Percentiles rank a stretch among this genome's conserved stretches.
These are phyloP conservation scores for Callipepla californica DNA, from an alignment of 2,113 vertebrate species.

Conservation along the genomic window DNA sequence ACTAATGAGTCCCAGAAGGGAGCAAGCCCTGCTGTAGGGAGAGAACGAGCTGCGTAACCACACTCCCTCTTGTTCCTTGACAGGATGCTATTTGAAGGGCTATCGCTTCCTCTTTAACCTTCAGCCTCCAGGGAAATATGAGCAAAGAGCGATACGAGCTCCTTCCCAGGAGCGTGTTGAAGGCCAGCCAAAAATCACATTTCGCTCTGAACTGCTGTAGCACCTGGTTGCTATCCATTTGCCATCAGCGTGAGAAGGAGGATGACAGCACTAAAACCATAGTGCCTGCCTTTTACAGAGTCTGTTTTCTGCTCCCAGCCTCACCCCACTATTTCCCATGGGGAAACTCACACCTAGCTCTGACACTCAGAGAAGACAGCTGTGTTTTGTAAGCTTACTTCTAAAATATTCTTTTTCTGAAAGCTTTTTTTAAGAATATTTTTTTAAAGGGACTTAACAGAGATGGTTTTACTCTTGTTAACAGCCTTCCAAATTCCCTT, in stretches of 20 bases:
- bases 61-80: not conserved
- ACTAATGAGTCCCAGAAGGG: not conserved
- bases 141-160: not conserved
- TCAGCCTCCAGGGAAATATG: not conserved
- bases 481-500: not conserved
- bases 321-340: not conserved
- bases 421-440: not conserved
- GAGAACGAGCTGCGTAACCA: not conserved
- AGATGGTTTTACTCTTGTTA: not conserved
- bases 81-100: not conserved
- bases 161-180: not conserved
- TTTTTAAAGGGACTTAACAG: not conserved
- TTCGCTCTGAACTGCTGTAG: not conserved
- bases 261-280: not conserved
- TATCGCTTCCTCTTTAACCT: not conserved
- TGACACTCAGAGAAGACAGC: conserved; percentile 23
- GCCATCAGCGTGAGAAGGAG: not conserved
- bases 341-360: conserved; percentile 26
- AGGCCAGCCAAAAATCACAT: not conserved
- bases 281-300: not conserved
- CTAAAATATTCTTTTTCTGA: not conserved
- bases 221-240: not conserved
- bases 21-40: not conserved
- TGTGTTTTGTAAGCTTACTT: not conserved
- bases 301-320: not conserved